Percentiles rank a stretch among this genome's conserved stretches.
Evolutionary conservation across 2,797 vertebrate genomes (phyloP).

Genomic region (Rhinogobio ventralis): DNA sequence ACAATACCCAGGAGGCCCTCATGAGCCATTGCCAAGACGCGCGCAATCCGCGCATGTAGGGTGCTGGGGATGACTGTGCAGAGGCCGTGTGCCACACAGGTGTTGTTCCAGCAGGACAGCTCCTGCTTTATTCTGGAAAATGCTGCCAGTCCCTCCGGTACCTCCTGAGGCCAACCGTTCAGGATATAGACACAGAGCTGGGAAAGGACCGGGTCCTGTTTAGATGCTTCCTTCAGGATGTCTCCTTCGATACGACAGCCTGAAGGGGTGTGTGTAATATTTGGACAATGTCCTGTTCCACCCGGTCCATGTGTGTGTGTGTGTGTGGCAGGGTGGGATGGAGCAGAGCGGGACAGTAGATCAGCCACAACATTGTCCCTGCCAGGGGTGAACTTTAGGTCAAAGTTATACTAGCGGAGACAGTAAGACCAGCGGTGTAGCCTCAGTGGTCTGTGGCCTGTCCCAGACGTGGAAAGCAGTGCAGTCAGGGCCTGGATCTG

Average conservation of each 20-base stretch:
- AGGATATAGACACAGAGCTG: too few species aligned
- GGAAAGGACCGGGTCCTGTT: neutral
- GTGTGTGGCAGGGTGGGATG: too few species aligned
- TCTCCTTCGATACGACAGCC: neutral
- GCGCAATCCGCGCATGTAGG: too few species aligned
- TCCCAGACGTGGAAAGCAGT: neutral
- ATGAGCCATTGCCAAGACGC: too few species aligned
- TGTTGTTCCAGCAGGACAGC: neutral
- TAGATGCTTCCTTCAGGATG: neutral
- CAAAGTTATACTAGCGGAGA: neutral
- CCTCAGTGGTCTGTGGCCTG: neutral
- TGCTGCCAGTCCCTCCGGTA: too few species aligned
- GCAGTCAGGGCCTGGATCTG: neutral
- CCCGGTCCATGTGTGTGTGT: neutral
- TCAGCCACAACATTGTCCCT: neutral
- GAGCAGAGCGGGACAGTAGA: neutral
- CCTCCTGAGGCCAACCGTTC: too few species aligned
- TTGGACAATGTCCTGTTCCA: neutral
- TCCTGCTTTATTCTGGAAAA: too few species aligned
- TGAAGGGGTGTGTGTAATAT: conserved; percentile 29
- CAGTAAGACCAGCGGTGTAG: neutral
- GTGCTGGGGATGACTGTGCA: conserved; percentile 7
- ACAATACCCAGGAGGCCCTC: too few species aligned
- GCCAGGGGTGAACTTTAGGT: neutral
- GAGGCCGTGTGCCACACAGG: conserved; percentile 4